Base-by-base conservation (phyloP, 2,797 vertebrate genomes). In the Hozukius guyotensis region DNA sequence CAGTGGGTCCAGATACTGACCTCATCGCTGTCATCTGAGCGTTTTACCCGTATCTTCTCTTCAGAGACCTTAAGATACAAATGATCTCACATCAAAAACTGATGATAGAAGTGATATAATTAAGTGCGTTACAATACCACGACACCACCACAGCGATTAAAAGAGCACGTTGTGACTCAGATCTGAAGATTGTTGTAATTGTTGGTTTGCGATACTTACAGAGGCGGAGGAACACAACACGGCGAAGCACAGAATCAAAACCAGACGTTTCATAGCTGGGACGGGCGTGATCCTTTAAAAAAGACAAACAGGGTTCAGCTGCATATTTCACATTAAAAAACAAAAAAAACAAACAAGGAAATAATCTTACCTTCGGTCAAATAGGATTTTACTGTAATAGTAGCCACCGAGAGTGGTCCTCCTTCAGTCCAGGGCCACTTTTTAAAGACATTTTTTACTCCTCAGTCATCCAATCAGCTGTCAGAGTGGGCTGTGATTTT, bases 21-120 rank as follows among this genome's bases (percentile, higher is more conserved):
- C 67, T 76, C 78, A 36, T 64, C 8, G 36, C 87, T 90, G 4
- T 71, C 34, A 31, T 80, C 72, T 71, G 85, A 87, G 6, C 83
- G 84, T 42, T 83, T 87, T 25, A 80, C 82, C 63, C 72, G 12
- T 25, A 24, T 68, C 25, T 60, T 76, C 25, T 78, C 49, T 5
- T 84, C 42, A 66, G 63, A 46, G 22, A 78, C 29, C 67, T 57
- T 55, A 14, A 22, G 8, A 42, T 20, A 62, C 24, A 22, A 72
- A 70, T 22, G 0, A 38, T 38, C 25, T 24, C 31, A 6, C 20
- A 53, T 34, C 20, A 69, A 16, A 49, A 31, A 22, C 16, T 46
- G 42, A 46, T 18, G 14, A 46, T 18, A 46, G 38, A 42, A 49
- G 16, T 49, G 16, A 18, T 49, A 18, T 20, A 49, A n/a, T 55